These are phyloP conservation scores for Macrotis lagotis DNA, from an alignment of 2,113 vertebrate genomes.

Conservation along the genomic window DNA sequence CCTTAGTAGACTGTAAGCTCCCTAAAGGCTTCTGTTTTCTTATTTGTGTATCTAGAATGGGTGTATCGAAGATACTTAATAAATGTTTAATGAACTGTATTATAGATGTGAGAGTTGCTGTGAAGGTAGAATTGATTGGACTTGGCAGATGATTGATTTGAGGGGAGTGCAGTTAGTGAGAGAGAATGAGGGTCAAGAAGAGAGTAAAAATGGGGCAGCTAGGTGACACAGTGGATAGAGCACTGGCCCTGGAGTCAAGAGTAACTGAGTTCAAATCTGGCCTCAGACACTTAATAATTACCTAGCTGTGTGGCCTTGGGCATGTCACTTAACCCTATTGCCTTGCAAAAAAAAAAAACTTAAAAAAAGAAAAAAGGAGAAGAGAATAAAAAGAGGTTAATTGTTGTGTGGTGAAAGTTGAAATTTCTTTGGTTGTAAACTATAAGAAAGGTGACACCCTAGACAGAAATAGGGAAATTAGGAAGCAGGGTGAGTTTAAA, in stretches of 20 bases:
- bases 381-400: neutral
- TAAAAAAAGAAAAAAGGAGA: too few species aligned
- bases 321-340: too few species aligned
- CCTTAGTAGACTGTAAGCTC: neutral
- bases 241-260: too few species aligned
- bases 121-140: neutral
- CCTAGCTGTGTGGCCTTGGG: too few species aligned
- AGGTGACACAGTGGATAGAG: too few species aligned
- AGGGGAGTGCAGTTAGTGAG: too few species aligned
- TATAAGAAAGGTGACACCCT: neutral
- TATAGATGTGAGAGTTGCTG: neutral
- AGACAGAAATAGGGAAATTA: too few species aligned
- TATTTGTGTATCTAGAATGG: neutral
- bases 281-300: too few species aligned
- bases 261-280: too few species aligned
- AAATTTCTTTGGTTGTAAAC: neutral
- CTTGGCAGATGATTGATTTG: neutral
- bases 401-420: neutral
- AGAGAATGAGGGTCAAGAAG: neutral
- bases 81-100: neutral
- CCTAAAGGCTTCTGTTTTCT: neutral
- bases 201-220: too few species aligned
- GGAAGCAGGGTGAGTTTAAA: too few species aligned
- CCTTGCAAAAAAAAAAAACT: too few species aligned
- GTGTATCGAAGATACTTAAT: neutral